Evolutionary conservation across 1,140 invertebrate genomes (phyloP).

Genomic region (Oreohelix idahoensis): DNA sequence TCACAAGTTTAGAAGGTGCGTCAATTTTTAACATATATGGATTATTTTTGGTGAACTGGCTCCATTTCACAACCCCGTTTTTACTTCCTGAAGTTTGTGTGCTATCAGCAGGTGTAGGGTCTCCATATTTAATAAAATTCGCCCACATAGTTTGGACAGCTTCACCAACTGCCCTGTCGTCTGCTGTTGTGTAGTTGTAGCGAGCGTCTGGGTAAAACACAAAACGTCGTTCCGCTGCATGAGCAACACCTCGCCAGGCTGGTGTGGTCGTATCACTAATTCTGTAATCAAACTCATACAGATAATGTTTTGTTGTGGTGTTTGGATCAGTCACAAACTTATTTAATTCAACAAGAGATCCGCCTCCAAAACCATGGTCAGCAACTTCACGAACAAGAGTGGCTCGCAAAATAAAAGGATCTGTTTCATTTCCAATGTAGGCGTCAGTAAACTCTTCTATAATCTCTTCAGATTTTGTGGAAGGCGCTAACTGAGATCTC

Average conservation of each 20-base stretch:
- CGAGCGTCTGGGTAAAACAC: constrained; percentile 7
- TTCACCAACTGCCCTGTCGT: neutral
- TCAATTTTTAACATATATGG: neutral
- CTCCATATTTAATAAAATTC: constrained; percentile 18
- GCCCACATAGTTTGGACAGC: constrained; percentile 19
- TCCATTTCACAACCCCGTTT: neutral
- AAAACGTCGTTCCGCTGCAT: constrained; percentile 4
- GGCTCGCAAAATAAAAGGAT: neutral
- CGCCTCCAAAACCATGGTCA: neutral
- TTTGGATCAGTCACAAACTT: neutral
- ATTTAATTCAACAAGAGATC: neutral
- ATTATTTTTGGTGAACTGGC: neutral
- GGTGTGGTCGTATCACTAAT: neutral
- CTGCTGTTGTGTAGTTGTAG: neutral
- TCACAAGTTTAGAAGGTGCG: neutral
- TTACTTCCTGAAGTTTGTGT: neutral
- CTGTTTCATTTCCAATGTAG: constrained; percentile 8
- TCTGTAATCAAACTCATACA: constrained; percentile 21
- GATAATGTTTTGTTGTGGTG: neutral
- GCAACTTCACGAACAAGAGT: neutral
- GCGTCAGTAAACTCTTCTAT: neutral
- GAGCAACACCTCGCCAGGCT: constrained; percentile 6
- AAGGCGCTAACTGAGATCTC: neutral
- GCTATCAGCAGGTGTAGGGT: neutral
- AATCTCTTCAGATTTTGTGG: neutral